A percentile compares a stretch with the other conserved stretches of the same genome.
phyloP scores from a whole-genome alignment of 2,797 vertebrate species.

The Neoniphon sammara region DNA sequence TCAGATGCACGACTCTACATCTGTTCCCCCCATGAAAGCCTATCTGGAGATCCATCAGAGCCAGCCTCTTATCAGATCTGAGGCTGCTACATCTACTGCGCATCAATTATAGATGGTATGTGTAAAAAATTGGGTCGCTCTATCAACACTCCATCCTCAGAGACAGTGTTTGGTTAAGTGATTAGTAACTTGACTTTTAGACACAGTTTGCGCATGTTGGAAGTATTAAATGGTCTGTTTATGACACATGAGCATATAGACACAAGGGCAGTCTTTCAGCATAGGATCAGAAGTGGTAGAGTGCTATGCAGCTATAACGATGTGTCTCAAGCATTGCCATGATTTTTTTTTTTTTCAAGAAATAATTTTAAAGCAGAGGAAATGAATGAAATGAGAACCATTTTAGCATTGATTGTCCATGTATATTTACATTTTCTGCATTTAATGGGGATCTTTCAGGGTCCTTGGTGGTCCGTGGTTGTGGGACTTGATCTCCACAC shows the following conservation, averaged over 20 bases:
- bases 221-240: constrained; percentile 65
- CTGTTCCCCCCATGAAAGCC: constrained; percentile 73
- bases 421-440: background rate
- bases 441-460: constrained; percentile 8
- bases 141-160: constrained; percentile 62
- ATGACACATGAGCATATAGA: constrained; percentile 51
- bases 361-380: background rate
- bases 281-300: constrained; percentile 37
- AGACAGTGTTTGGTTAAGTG: constrained; percentile 73
- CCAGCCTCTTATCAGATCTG: constrained; percentile 73
- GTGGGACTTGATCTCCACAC: constrained; percentile 8
- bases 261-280: constrained; percentile 12
- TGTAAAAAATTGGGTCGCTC: constrained; percentile 71
- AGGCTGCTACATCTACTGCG: constrained; percentile 61
- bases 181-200: constrained; percentile 69
- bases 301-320: background rate
- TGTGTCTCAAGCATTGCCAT: constrained; percentile 27
- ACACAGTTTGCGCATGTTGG: constrained; percentile 49
- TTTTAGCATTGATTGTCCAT: background rate
- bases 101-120: constrained; percentile 79
- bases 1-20: constrained; percentile 77
- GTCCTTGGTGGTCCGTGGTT: background rate
- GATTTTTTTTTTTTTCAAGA: constrained; percentile 35
- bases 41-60: constrained; percentile 78
- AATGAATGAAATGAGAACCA: constrained; percentile 36